These are phyloP conservation scores for Mylabris sibirica DNA, from an alignment of 2,888 invertebrate genomes.

Conservation along the genomic window DNA sequence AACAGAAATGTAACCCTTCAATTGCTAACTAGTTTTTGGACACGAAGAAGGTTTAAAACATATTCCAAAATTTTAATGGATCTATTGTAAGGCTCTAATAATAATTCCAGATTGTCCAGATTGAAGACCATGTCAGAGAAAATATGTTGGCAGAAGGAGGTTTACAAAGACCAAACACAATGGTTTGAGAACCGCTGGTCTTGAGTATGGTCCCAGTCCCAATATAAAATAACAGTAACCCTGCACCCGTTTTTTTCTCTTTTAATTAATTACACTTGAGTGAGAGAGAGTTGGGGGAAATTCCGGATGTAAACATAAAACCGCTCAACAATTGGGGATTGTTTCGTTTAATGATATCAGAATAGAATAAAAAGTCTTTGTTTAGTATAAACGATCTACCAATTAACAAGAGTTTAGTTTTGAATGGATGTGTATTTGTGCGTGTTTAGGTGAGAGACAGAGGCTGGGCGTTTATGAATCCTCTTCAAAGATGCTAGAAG, in stretches of 20 bases:
- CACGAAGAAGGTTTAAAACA: no score
- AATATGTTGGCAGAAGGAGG: no score
- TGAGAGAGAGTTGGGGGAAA: constrained; percentile 21
- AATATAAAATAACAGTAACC: constrained; percentile 33
- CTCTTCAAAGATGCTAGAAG: constrained; percentile 23
- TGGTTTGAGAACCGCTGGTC: no score
- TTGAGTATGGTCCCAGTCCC: constrained; percentile 19
- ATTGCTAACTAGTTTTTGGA: no score
- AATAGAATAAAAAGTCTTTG: constrained; percentile 19
- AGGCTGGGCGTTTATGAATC: constrained; percentile 10
- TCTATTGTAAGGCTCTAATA: no score
- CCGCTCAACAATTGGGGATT: constrained; percentile 27
- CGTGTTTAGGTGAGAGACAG: constrained; percentile 20
- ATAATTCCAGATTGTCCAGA: no score
- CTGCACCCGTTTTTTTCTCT: constrained; percentile 23
- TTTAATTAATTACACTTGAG: constrained; percentile 34
- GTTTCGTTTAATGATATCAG: constrained; percentile 25
- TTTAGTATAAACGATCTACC: constrained; percentile 34
- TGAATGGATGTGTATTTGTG: constrained; percentile 15
- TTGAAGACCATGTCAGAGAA: no score
- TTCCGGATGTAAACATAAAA: constrained; percentile 28
- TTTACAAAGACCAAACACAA: no score
- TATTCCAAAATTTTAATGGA: no score
- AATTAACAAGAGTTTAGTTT: constrained; percentile 34
- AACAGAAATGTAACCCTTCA: no score